phyloP scores from a whole-genome alignment of 2,888 invertebrate genomes.

The Mesochorus sp. region DNA sequence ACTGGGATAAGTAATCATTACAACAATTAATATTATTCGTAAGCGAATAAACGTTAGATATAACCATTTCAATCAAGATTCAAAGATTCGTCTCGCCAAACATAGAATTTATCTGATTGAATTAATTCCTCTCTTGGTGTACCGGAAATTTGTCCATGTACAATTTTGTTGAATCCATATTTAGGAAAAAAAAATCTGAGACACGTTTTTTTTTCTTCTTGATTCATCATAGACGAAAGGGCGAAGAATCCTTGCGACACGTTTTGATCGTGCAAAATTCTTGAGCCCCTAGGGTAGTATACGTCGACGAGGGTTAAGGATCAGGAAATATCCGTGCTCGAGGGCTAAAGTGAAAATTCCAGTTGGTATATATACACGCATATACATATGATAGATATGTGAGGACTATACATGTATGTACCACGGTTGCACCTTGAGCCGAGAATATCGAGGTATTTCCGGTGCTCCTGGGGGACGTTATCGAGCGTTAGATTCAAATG shows the following conservation, averaged over 20 bases:
- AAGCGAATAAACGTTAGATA: no score
- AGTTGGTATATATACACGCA: not conserved
- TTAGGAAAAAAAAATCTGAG: not conserved
- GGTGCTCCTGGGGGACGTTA: constrained; percentile 74
- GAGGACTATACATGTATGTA: not conserved
- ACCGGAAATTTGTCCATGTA: no score
- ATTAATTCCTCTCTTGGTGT: not conserved
- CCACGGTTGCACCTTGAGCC: constrained; percentile 24
- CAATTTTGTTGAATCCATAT: not conserved
- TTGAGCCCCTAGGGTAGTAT: not conserved
- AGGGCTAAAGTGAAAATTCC: constrained; percentile 6
- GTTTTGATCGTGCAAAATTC: constrained; percentile 9
- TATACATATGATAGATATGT: not conserved
- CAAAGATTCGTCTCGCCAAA: no score
- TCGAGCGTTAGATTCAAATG: constrained; percentile 77
- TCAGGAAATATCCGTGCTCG: not conserved
- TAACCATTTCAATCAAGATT: no score
- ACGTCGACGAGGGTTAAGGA: constrained; percentile 5
- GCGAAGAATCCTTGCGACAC: not conserved
- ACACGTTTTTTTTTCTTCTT: not conserved
- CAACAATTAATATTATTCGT: no score
- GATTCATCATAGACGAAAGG: not conserved
- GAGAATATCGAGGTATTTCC: constrained; percentile 61
- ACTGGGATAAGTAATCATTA: no score
- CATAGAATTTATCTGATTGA: not conserved